Base-by-base conservation (phyloP, 2,888 invertebrate species). In the Rhyacophila evoluta region DNA sequence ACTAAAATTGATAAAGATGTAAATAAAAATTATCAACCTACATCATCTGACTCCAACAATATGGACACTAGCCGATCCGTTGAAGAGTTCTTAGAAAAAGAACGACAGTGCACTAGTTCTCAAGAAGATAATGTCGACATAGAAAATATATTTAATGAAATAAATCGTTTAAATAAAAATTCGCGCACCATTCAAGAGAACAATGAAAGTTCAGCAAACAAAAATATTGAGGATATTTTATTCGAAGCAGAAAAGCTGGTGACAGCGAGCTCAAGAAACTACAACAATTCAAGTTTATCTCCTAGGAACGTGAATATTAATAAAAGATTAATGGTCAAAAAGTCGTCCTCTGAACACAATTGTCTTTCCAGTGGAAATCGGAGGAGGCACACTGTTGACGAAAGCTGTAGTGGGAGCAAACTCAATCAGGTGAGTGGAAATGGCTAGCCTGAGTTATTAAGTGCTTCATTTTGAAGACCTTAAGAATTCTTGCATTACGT, bases 141-240 rank as follows among this genome's bases (percentile, higher is more conserved):
- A 15, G 77, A 80, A 72, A 74, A 77, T 68, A 80, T 80, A 37
- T 80, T 80, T 19, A 41, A 72, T 12, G 74, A 80, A 68, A 74
- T 77, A 55, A 74, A 73, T 74, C 77, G 71, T 33, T 67, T 80
- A 8, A 86, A 87, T 8, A 86, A 85, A 82, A 86, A 86, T 72
- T 28, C 72, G 29, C 41, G 37, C 1, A 28, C 67, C 38, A 12
- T 78, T 69, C 36, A 73, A 73, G 88, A 86, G 81, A 87, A 86
- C 78, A 84, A 84, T 0, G 89, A 88, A 36, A 89, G 89, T 78
- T 90, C n/a, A 15, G 12, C 28, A 15, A 71, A 74, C 69, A 70
- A 74, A 55, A 90, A 89, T 84, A 89, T 92, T 4, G 92, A 92
- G 81, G 92, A 92, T 80, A 88, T 92, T 55, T 86, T 92, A 83